Conservation (phyloP, 2,113 vertebrate species). For the Deroptyus accipitrinus region DNA sequence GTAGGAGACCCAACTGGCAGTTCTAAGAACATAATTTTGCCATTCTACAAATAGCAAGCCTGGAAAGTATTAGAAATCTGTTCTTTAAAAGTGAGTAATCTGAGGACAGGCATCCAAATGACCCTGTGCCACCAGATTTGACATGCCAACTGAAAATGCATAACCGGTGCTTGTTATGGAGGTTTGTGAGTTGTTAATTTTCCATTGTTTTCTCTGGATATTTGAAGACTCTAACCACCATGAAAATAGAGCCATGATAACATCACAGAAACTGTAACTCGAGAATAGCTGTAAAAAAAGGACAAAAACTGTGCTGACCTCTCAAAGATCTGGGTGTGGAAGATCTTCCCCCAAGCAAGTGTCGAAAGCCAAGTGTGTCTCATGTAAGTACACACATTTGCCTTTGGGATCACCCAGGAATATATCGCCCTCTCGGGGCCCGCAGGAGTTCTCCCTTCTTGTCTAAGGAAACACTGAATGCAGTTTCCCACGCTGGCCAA, state of each 20-base stretch:
- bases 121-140: background rate
- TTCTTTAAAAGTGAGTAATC: background rate
- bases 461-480: background rate
- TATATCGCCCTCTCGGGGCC: accelerated
- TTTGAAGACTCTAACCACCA: background rate
- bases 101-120: background rate
- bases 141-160: background rate
- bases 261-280: background rate
- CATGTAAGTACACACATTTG: background rate
- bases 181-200: background rate
- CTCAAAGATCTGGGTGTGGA: background rate
- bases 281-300: background rate
- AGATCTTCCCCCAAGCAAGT: background rate
- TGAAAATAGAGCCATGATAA: background rate
- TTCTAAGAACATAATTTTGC: background rate
- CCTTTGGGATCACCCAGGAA: background rate
- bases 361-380: background rate
- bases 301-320: background rate
- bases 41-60: background rate
- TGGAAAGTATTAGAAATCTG: background rate
- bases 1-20: accelerated
- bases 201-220: background rate
- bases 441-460: background rate
- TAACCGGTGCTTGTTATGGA: background rate
- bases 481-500: background rate